Conservation (phyloP, 1,140 invertebrate genomes). For the Calliopsis andreniformis region DNA sequence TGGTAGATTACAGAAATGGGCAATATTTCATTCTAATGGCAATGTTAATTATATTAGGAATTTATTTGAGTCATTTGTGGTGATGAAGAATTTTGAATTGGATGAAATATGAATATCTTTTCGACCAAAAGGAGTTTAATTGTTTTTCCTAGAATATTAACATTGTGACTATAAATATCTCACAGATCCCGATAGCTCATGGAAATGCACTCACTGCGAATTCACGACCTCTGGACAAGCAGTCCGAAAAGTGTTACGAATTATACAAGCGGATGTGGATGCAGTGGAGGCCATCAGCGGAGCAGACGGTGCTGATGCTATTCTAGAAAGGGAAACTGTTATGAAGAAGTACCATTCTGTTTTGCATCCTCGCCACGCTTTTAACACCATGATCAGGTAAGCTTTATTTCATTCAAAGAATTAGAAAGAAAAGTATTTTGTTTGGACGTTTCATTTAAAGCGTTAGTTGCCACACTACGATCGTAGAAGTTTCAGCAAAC, state of each 20-base stretch:
- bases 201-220: slow-evolving; percentile 89
- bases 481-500: too few species aligned
- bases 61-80: too few species aligned
- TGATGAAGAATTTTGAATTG: too few species aligned
- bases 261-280: slow-evolving; percentile 78
- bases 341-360: slow-evolving; percentile 84
- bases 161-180: not conserved
- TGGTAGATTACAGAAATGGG: too few species aligned
- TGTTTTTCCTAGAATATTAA: slow-evolving; percentile 1
- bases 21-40: too few species aligned
- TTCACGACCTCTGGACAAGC: slow-evolving; percentile 83
- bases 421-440: too few species aligned
- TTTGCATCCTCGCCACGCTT: slow-evolving; percentile 88
- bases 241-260: slow-evolving; percentile 79
- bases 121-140: too few species aligned
- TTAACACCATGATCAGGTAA: slow-evolving; percentile 84
- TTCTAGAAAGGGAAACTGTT: slow-evolving; percentile 84
- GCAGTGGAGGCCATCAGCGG: slow-evolving; percentile 72
- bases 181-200: slow-evolving; percentile 82
- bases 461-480: too few species aligned
- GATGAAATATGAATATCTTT: too few species aligned
- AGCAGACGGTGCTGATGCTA: slow-evolving; percentile 82
- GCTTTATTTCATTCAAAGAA: not conserved
- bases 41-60: too few species aligned
- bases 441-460: too few species aligned